Evolutionary conservation across 2,113 vertebrate species (phyloP).

Genomic region (Varanus salvator): DNA sequence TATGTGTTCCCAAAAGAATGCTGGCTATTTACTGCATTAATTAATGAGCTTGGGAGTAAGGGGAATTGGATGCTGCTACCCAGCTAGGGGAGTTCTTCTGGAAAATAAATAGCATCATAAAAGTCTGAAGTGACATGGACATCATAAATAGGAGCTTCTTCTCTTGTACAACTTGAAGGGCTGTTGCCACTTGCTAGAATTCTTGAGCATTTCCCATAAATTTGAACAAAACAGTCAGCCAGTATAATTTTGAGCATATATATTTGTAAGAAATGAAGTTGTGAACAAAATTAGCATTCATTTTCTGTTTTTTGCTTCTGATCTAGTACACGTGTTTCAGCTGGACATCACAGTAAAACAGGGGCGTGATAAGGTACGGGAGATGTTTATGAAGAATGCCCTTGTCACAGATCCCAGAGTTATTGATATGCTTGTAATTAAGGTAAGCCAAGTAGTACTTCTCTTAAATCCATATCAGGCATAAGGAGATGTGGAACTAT

Average conservation of each 20-base stretch:
- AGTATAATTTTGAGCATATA: neutral
- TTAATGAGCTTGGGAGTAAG: neutral
- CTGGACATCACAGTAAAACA: slow-evolving; percentile 88
- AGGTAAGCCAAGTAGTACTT: slow-evolving; percentile 78
- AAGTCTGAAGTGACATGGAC: neutral
- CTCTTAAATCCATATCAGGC: neutral
- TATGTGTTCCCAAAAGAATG: neutral
- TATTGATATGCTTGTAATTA: slow-evolving; percentile 94
- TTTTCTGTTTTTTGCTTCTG: slow-evolving; percentile 10
- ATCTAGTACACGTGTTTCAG: slow-evolving; percentile 85
- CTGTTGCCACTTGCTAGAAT: neutral
- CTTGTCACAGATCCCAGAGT: slow-evolving; percentile 89
- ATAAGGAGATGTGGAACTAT: neutral
- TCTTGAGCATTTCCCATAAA: neutral
- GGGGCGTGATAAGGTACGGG: slow-evolving; percentile 89
- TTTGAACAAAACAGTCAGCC: neutral
- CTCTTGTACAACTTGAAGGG: neutral
- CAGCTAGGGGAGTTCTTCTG: neutral
- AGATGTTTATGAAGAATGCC: slow-evolving; percentile 91
- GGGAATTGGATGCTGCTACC: neutral
- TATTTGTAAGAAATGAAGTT: no score
- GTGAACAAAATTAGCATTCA: no score
- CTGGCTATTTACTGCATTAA: neutral
- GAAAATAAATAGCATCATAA: neutral
- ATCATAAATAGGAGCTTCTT: neutral